phyloP scores from a whole-genome alignment of 2,888 invertebrate species.

The Mythimna impura region DNA sequence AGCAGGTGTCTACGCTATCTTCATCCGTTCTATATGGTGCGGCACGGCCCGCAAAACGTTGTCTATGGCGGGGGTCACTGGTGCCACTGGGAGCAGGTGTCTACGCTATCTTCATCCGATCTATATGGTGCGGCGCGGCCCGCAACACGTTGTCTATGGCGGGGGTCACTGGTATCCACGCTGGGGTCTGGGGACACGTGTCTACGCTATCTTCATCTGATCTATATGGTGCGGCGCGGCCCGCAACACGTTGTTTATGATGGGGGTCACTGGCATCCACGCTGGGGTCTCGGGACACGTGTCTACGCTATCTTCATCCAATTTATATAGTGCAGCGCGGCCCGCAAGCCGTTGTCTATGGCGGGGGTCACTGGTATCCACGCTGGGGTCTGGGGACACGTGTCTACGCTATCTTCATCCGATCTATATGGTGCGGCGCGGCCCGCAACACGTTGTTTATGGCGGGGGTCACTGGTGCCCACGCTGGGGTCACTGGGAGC shows the following conservation, averaged over 20 bases:
- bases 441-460: constrained; percentile 71
- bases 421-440: constrained; percentile 71
- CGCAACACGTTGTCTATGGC: constrained; percentile 68
- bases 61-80: constrained; percentile 6
- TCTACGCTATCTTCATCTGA: constrained; percentile 66
- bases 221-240: constrained; percentile 73
- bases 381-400: not conserved
- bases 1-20: constrained; percentile 49
- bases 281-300: not conserved
- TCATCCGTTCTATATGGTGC: constrained; percentile 73
- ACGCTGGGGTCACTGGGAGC: not conserved
- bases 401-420: constrained; percentile 65
- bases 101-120: constrained; percentile 68
- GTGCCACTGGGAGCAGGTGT: not conserved
- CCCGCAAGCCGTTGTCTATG: no score
- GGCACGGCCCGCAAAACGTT: no score
- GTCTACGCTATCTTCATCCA: constrained; percentile 66
- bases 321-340: constrained; percentile 67
- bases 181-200: not conserved
- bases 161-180: constrained; percentile 66
- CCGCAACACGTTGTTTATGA: constrained; percentile 72
- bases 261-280: not conserved
- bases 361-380: constrained; percentile 66
- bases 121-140: constrained; percentile 72
- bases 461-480: constrained; percentile 61